Conservation (phyloP, 2,113 vertebrate species). For the Prionailurus viverrinus region DNA sequence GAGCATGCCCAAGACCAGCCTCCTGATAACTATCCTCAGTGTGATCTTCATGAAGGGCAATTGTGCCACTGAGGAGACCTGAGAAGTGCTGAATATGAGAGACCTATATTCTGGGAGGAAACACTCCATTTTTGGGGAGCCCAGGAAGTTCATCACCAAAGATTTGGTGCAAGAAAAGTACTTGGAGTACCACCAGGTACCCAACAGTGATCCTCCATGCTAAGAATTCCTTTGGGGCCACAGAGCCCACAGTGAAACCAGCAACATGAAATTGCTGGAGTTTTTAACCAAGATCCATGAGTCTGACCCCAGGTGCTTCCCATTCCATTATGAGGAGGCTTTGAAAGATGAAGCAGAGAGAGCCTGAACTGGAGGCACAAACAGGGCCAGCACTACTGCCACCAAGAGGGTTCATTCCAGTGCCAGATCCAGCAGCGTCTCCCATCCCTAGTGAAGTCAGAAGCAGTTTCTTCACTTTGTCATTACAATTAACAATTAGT, state of each 20-base stretch:
- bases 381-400: no score
- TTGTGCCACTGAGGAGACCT: neutral
- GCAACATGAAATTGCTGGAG: constrained; percentile 20
- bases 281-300: neutral
- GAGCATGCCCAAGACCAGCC: neutral
- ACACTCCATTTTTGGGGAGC: neutral
- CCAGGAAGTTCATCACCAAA: neutral
- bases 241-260: neutral
- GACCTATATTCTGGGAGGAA: neutral
- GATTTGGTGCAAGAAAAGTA: neutral
- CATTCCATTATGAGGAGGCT: neutral
- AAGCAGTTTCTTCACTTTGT: neutral
- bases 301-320: neutral
- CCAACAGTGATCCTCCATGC: neutral
- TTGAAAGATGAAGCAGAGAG: neutral
- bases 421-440: neutral
- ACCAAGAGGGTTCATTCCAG: no score
- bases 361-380: neutral
- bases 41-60: neutral
- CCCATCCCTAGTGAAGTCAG: neutral
- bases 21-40: neutral
- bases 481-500: neutral
- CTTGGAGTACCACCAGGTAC: neutral
- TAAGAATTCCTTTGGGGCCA: neutral
- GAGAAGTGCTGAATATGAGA: neutral